Base-by-base conservation (phyloP, 92 coral and sea anemone genomes). In the Zoanthus gigantus region DNA sequence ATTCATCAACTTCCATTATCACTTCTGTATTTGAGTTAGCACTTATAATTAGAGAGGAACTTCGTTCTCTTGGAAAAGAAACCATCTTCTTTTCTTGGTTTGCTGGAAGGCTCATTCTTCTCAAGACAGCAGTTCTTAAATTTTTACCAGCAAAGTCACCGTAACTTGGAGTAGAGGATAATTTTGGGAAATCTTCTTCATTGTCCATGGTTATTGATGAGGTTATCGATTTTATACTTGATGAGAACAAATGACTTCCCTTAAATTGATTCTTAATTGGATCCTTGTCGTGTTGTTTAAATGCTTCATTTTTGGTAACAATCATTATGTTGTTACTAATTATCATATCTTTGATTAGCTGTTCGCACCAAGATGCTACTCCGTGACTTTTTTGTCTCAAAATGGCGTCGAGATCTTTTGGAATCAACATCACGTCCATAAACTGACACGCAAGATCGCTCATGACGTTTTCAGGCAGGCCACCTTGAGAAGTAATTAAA, bases 321-420 rank as follows among this genome's bases (percentile, higher is more conserved):
- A 97, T 89, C 61, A 88, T 89, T 31, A 97, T 92, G 65, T 90
- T 80, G 28, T 92, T 96, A 52, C 98, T 91, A 4, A 89, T 74
- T 14, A 97, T 80, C 95, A 94, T 92, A 83, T 95, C 98, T 78
- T 97, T 97, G 79, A 95, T 96, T 13, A 97, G 94, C 77, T 97
- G 99, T 73, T 97, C 98, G 72, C 99, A 97, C 99, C 99, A 97
- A 14, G 98, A 92, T 3, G 99, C 98, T 0, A 97, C 96, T 8
- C 99, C 99, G 60, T 97, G 99, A 58, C 99, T 97, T 84, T 97
- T 97, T 77, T 86, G 89, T 18, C 92, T 94, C 17, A 97, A 79
- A 77, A 97, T 97, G 46, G 90, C 73, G 68, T 95, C 98, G 8
- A 97, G 91, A 45, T 91, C 98, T 31, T 90, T 93, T 2, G 99